Evolutionary conservation across 2,113 vertebrate genomes (phyloP).

Genomic region (Rhipidura dahli): DNA sequence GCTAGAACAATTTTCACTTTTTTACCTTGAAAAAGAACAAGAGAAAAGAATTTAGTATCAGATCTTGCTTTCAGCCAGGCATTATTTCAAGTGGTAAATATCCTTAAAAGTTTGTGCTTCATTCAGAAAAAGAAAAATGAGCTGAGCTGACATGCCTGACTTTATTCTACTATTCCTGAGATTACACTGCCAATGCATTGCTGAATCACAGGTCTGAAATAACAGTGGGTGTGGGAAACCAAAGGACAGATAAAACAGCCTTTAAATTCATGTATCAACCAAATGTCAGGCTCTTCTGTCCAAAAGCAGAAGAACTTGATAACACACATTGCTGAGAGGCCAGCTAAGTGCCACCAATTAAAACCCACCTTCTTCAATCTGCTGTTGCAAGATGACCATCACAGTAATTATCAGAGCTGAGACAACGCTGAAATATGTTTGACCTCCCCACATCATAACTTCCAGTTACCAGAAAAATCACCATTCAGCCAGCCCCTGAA

Average conservation of each 20-base stretch:
- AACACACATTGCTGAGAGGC: neutral
- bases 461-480: neutral
- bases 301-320: neutral
- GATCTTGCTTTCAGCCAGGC: neutral
- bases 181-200: neutral
- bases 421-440: neutral
- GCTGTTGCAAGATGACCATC: neutral
- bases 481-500: neutral
- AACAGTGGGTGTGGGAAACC: slow-evolving; percentile 10
- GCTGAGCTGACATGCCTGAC: neutral
- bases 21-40: neutral
- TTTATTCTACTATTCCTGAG: neutral
- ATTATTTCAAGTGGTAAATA: neutral
- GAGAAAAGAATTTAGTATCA: neutral
- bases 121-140: neutral
- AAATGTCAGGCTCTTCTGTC: neutral
- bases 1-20: neutral
- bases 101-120: neutral
- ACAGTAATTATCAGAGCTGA: neutral
- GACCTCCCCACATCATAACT: neutral
- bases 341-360: neutral
- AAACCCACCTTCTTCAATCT: neutral
- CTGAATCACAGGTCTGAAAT: slow-evolving; percentile 24
- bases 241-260: neutral
- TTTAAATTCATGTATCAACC: neutral